Base-by-base conservation (phyloP, 2,888 invertebrate genomes). In the Neoascia interrupta region DNA sequence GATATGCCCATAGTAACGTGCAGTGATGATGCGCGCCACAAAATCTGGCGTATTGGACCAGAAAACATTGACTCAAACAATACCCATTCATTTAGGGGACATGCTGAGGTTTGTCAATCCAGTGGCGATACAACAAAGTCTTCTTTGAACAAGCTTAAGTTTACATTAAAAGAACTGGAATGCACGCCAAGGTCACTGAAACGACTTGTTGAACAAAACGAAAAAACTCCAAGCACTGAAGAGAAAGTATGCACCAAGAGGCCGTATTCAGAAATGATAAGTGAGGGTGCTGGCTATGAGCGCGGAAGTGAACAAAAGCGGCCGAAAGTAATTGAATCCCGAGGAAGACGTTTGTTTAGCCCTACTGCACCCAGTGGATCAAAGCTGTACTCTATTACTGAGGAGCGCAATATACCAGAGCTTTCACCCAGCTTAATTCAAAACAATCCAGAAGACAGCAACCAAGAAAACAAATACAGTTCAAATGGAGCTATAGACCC, bases 21-120 rank as follows among this genome's bases (percentile, higher is more conserved):
- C 87, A 94, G 95, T 49, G 96, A 96, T 86, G 96, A 96, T 89
- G 93, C 94, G 8, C 89, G 92, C 0, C 94, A 94, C 86, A 93
- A 93, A 87, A 90, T 95, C 54, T 96, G 95, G 95, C 90, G 93
- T 45, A 88, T 94, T 34, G 93, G 93, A 0, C 87, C 87, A 1
- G 92, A 92, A 81, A 82, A 85, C 23, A 83, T 89, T 13, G 84
- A 86, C 1, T 85, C 87, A 0, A 86, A 85, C 56, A 87, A 90
- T 10, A 84, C 85, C 8, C 81, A 84, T 2, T 87, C 88, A 41
- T 87, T 89, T 45, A 85, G 87, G 3, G 92, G 92, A 0, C 85
- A 86, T 34, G 90, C 91, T 0, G 91, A 91, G 66, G 84, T 87
- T 47, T 85, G 89, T 3, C 85, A 87, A 2, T 85, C 86, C 16